Percentiles rank a stretch among this genome's conserved stretches.
Evolutionary conservation across 2,888 invertebrate genomes (phyloP).

Genomic region (Melanostoma mellinum): DNA sequence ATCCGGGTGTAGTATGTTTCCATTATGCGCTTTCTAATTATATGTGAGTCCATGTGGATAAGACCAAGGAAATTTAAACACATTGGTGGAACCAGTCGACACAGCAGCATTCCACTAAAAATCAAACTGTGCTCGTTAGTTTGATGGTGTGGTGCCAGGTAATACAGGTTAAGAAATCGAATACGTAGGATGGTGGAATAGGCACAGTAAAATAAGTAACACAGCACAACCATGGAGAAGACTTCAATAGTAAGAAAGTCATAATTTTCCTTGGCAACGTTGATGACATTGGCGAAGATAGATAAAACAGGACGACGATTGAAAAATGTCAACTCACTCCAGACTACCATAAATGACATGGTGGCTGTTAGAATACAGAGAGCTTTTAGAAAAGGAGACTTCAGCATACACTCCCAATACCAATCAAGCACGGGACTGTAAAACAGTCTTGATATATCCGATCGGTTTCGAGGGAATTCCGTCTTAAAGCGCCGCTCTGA

Average conservation of each 20-base stretch:
- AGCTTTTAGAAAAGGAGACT: conserved; percentile 89
- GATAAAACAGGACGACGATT: conserved; percentile 95
- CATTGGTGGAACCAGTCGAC: conserved; percentile 98
- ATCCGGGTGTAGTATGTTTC: conserved; percentile 98
- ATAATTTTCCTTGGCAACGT: conserved; percentile 89
- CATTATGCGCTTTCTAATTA: conserved; percentile 88
- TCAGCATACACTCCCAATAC: conserved; percentile 96
- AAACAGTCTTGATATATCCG: conserved; percentile 84
- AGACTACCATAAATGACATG: conserved; percentile 96
- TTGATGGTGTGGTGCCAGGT: conserved; percentile 97
- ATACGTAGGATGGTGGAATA: conserved; percentile 99
- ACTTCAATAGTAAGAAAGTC: conserved; percentile 98
- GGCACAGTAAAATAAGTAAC: conserved; percentile 98
- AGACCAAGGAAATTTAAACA: conserved; percentile 98
- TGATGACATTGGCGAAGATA: conserved; percentile 96
- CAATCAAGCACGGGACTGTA: conserved; percentile 91
- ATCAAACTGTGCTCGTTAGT: conserved; percentile 99
- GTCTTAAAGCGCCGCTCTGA: conserved; percentile 85
- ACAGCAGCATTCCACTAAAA: conserved; percentile 98
- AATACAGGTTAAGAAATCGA: conserved; percentile 96
- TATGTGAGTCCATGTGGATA: conserved; percentile 98
- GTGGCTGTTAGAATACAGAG: conserved; percentile 88
- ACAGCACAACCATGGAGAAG: conserved; percentile 94
- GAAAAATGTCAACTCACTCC: conserved; percentile 99
- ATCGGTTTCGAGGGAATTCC: conserved; percentile 87